Base-by-base conservation (phyloP, 2,888 invertebrate genomes). In the Drosophila anceps region DNA sequence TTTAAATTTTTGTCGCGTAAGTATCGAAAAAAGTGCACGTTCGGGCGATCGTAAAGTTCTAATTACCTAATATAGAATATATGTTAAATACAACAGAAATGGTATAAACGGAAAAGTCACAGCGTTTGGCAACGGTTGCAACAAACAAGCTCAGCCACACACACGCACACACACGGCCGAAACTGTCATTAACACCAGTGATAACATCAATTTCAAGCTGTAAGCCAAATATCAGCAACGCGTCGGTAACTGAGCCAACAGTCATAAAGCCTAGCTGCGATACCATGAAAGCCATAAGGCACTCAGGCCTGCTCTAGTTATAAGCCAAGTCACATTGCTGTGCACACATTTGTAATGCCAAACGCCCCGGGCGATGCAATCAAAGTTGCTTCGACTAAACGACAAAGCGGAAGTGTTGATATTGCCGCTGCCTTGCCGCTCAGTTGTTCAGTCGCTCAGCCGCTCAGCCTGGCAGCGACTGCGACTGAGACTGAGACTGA, bases 391-490 rank as follows among this genome's bases (percentile, higher is more conserved):
- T 55, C 75, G 66, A 70, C 69, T 69, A 69, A 68, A 69, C 64
- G 65, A 69, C 64, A 59, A 72, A 83, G 64, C 73, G 84, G 84
- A 86, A 84, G 84, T 84, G 89, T 86, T 86, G 87, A 81, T 88
- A 81, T 81, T 83, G 73, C 69, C 74, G 72, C 83, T 74, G 84
- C 83, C 59, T 41, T 55, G 39, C n/a, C n/a, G 39, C 39, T 39
- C 73, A 48, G 67, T 37, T 39, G 33, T 48, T 39, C 51, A 18
- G 33, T 3, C 29, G 29, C 12, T 33, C 73, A 51, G 67, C 37
- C 31, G 37, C 54, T 43, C 53, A 33, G 53, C 35, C 53, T 27
- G 48, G 29, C 44, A 39, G 44, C 24, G 33, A 33, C 33, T 33
- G 57, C 7, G 46, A 31, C 50, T 27, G 66, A 18, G 37, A 37